These are phyloP conservation scores for Puma concolor DNA, from an alignment of 2,113 vertebrate genomes.

Conservation along the genomic window DNA sequence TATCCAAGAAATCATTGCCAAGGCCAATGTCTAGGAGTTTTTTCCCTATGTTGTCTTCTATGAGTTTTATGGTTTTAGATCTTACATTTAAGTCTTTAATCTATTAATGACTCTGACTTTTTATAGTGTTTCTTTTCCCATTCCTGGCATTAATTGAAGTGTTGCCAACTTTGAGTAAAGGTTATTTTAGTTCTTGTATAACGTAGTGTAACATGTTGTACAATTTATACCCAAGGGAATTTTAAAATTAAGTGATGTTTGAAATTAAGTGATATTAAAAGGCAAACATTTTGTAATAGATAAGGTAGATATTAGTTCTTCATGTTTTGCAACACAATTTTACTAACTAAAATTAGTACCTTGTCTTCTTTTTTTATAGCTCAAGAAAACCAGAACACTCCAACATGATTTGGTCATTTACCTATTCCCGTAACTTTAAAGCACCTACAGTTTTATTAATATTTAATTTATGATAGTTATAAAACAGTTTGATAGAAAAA, in stretches of 20 bases:
- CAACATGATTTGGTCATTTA: constrained; percentile 44
- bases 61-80: not conserved
- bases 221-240: constrained; percentile 56
- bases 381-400: not conserved
- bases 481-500: constrained; percentile 33
- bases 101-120: constrained; percentile 41
- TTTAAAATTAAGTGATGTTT: constrained; percentile 74
- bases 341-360: constrained; percentile 37
- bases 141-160: constrained; percentile 68
- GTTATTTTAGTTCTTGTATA: constrained; percentile 48
- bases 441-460: not conserved
- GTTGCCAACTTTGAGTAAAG: constrained; percentile 55
- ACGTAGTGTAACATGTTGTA: constrained; percentile 38
- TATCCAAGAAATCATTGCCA: not conserved
- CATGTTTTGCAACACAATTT: constrained; percentile 49
- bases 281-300: constrained; percentile 53
- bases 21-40: not conserved
- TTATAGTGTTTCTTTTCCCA: constrained; percentile 64
- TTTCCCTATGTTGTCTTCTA: not conserved
- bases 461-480: constrained; percentile 52
- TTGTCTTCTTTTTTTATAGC: not conserved
- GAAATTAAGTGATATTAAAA: constrained; percentile 65
- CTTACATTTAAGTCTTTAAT: not conserved
- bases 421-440: constrained; percentile 11
- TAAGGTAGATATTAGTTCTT: not conserved